These are phyloP conservation scores for Falco berigora DNA, from an alignment of 2,797 vertebrate species.

Conservation along the genomic window DNA sequence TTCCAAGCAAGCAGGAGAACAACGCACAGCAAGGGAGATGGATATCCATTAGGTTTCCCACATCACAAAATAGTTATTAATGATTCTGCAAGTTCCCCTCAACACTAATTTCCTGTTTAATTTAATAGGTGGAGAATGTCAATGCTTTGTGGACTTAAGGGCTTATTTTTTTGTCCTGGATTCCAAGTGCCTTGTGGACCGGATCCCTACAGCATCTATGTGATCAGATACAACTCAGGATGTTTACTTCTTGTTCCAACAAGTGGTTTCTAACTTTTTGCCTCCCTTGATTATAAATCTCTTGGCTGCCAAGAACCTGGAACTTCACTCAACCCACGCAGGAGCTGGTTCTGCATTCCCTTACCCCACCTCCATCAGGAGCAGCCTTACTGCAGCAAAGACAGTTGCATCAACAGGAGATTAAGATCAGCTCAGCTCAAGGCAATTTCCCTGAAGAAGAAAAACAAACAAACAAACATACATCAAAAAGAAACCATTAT, in stretches of 20 bases:
- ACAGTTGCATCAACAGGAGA: not conserved
- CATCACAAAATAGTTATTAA: not conserved
- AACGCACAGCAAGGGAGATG: fast-evolving
- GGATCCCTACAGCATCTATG: not conserved
- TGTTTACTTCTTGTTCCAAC: not conserved
- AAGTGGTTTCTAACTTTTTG: not conserved
- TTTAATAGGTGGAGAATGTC: not conserved
- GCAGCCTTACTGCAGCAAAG: not conserved
- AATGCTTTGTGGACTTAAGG: not conserved
- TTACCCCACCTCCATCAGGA: not conserved
- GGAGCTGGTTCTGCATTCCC: not conserved
- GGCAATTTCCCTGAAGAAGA: not conserved
- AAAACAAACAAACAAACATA: not conserved
- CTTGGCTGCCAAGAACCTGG: not conserved
- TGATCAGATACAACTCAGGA: not conserved
- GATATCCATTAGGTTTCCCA: not conserved
- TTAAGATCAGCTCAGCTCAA: not conserved
- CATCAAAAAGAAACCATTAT: not conserved
- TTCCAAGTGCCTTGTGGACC: not conserved
- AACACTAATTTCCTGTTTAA: constrained; percentile 12
- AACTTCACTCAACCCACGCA: not conserved
- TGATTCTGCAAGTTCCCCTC: not conserved
- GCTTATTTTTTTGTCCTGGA: not conserved
- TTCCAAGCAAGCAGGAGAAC: not conserved
- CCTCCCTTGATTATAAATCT: not conserved